Conservation (phyloP, 1,140 invertebrate species). For the Cyclargus thomasi region DNA sequence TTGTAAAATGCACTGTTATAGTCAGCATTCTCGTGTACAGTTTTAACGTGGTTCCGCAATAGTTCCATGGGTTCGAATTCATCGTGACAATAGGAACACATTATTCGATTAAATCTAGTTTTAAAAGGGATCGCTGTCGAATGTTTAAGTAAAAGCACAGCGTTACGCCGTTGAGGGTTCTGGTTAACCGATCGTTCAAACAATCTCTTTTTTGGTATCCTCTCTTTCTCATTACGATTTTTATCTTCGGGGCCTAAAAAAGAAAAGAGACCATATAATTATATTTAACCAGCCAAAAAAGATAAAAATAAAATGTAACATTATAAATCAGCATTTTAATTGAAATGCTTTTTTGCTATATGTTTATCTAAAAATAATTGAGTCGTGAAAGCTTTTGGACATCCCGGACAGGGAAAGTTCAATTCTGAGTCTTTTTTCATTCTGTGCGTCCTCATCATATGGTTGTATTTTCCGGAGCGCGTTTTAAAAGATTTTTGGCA, state of each 20-base stretch:
- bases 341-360: conserved; percentile 60
- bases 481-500: conserved; percentile 65
- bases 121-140: conserved; percentile 65
- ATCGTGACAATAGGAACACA: conserved; percentile 64
- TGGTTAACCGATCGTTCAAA: conserved; percentile 65
- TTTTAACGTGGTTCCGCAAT: conserved; percentile 52
- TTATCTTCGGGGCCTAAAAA: conserved; percentile 66
- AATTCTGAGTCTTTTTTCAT: conserved; percentile 56
- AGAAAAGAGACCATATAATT: conserved; percentile 65
- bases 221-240: conserved; percentile 55
- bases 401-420: conserved; percentile 53
- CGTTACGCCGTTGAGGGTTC: conserved; percentile 63
- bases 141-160: conserved; percentile 56
- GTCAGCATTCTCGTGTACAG: conserved; percentile 50
- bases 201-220: conserved; percentile 63
- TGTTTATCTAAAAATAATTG: conserved; percentile 65
- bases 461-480: conserved; percentile 64
- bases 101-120: conserved; percentile 62
- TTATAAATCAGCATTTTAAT: conserved; percentile 26
- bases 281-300: conserved; percentile 39
- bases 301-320: neutral
- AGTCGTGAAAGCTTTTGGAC: conserved; percentile 58
- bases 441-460: conserved; percentile 58
- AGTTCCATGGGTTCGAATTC: conserved; percentile 56
- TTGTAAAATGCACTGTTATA: conserved; percentile 63